Conservation (phyloP, 2,113 vertebrate species). For the Clarias macrocephalus region DNA sequence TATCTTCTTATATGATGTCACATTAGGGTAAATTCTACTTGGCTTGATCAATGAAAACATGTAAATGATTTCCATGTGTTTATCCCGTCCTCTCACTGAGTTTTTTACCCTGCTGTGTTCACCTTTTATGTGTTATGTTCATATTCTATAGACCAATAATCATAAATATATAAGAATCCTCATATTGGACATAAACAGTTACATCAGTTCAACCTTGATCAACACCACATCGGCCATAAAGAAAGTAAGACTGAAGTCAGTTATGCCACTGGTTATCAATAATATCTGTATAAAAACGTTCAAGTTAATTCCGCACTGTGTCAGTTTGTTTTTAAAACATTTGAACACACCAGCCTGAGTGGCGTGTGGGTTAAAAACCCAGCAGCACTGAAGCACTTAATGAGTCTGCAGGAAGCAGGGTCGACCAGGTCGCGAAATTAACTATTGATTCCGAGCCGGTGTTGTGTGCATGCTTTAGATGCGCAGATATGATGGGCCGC, state of each 20-base stretch:
- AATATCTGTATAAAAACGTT: background rate
- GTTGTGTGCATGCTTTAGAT: conserved; percentile 3
- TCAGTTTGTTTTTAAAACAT: background rate
- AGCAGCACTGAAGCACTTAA: background rate
- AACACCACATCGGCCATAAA: no score
- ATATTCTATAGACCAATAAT: no score
- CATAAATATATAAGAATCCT: no score
- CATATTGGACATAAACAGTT: no score
- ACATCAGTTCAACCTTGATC: no score
- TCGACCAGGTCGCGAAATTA: conserved; percentile 34
- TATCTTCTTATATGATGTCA: no score
- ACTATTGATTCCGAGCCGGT: conserved; percentile 36
- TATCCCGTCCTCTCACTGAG: no score
- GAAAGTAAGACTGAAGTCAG: background rate
- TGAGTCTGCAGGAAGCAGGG: conserved; percentile 15
- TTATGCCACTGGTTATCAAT: background rate
- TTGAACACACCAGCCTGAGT: background rate
- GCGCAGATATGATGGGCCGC: conserved; percentile 18
- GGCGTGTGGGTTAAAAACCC: background rate
- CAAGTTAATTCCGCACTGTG: background rate
- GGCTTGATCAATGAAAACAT: no score
- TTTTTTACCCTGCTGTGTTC: no score
- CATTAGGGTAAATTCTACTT: no score
- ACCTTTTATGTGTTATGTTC: no score
- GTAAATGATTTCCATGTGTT: no score